phyloP scores from a whole-genome alignment of 2,797 vertebrate species.

The Tarsius wallacei region DNA sequence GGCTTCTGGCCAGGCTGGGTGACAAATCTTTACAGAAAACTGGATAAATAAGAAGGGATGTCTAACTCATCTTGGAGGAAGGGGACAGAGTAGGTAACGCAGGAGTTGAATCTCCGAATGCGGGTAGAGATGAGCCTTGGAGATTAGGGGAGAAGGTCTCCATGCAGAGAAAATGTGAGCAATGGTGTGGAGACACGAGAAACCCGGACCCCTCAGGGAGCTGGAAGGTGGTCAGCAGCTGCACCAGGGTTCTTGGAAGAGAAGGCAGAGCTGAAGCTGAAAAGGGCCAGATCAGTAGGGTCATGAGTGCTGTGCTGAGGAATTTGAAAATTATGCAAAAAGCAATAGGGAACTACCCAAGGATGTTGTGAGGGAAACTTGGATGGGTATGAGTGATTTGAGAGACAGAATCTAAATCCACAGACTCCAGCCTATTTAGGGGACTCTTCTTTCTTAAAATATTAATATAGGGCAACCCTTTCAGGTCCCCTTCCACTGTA shows the following conservation, averaged over 20 bases:
- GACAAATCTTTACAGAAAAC: slow-evolving; percentile 43
- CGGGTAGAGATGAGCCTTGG: neutral
- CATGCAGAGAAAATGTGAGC: neutral
- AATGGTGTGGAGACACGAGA: neutral
- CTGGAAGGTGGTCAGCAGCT: neutral
- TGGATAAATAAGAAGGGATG: neutral
- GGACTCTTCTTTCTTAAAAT: neutral
- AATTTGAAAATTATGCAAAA: slow-evolving; percentile 33
- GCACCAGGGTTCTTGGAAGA: neutral
- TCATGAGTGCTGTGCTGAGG: neutral
- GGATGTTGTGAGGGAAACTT: neutral
- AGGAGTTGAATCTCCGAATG: neutral
- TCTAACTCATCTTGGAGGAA: neutral
- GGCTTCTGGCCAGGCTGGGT: neutral
- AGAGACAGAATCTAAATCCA: slow-evolving; percentile 31
- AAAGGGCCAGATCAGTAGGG: neutral
- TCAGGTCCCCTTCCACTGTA: no score
- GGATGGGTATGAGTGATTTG: neutral
- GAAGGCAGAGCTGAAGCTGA: neutral
- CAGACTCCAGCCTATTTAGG: neutral
- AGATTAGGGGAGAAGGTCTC: neutral
- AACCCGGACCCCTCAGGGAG: neutral
- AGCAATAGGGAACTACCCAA: neutral
- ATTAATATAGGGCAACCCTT: no score
- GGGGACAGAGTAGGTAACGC: neutral